Conservation (phyloP, 2,888 invertebrate species). For the Fragum sueziense region DNA sequence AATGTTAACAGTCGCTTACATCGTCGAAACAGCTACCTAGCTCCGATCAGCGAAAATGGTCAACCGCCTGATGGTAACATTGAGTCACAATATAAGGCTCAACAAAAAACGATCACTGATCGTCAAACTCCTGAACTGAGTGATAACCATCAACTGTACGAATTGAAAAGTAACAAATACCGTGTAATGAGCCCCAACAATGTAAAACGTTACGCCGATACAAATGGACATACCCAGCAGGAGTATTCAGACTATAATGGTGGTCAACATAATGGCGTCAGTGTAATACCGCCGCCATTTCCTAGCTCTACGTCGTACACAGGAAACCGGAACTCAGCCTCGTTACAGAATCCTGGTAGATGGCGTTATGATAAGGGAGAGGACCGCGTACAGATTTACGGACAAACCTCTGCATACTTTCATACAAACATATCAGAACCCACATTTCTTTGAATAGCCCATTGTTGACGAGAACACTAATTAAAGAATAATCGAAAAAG, state of each 20-base stretch:
- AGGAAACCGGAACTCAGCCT: neutral
- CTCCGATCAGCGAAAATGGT: constrained; percentile 40
- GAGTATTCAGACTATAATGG: neutral
- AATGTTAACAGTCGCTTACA: constrained; percentile 39
- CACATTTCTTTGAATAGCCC: constrained; percentile 40
- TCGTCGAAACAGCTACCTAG: constrained; percentile 30
- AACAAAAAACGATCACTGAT: neutral
- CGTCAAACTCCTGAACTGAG: neutral
- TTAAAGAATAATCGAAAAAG: too few relatives aligned
- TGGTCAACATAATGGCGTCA: neutral
- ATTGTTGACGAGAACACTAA: too few relatives aligned
- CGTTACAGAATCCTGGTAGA: neutral
- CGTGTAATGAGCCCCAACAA: neutral
- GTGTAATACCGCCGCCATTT: neutral
- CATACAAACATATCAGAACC: constrained; percentile 40
- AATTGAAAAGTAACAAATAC: constrained; percentile 1
- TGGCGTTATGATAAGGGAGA: neutral
- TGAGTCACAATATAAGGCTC: neutral
- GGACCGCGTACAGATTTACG: constrained; percentile 47
- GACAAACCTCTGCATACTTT: constrained; percentile 44
- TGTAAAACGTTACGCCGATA: neutral
- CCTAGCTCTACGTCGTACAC: neutral
- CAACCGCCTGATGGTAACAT: neutral
- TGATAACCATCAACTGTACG: constrained; percentile 3
- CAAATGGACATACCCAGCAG: neutral